These are phyloP conservation scores for Lytechinus pictus DNA, from an alignment of 35 echinoderm and acorn worm species.

Conservation along the genomic window DNA sequence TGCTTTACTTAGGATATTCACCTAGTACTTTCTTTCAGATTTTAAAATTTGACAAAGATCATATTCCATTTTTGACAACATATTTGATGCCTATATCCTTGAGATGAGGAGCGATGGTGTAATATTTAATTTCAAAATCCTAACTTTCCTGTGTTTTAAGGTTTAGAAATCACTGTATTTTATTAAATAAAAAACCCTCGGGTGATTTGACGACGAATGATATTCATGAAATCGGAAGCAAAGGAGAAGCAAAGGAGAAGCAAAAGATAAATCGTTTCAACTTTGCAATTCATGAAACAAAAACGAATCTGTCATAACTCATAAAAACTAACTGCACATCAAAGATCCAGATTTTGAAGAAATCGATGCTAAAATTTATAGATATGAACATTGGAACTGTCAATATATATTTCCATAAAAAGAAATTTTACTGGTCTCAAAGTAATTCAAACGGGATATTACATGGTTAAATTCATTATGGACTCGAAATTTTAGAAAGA, in stretches of 20 bases:
- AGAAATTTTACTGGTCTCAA: too few relatives aligned
- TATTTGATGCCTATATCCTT: not conserved
- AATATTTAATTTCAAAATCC: not conserved
- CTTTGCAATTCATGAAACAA: not conserved
- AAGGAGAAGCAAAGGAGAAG: not conserved
- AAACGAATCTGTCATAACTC: not conserved
- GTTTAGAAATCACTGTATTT: not conserved
- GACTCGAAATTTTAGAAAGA: too few relatives aligned
- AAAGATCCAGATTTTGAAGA: too few relatives aligned
- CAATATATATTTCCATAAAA: too few relatives aligned
- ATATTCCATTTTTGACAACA: not conserved
- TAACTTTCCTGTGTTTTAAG: not conserved
- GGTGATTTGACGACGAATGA: not conserved
- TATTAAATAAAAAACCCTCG: not conserved
- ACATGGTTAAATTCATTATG: too few relatives aligned
- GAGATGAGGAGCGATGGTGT: not conserved
- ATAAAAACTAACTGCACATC: too few relatives aligned
- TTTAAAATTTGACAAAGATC: not conserved
- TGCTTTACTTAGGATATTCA: not conserved
- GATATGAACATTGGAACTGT: too few relatives aligned
- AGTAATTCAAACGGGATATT: too few relatives aligned
- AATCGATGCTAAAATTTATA: too few relatives aligned
- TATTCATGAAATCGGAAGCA: conserved; percentile 19
- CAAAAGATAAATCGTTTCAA: not conserved
- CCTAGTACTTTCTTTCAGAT: not conserved